Base-by-base conservation (phyloP, 2,113 vertebrate species). In the Hoplias malabaricus region DNA sequence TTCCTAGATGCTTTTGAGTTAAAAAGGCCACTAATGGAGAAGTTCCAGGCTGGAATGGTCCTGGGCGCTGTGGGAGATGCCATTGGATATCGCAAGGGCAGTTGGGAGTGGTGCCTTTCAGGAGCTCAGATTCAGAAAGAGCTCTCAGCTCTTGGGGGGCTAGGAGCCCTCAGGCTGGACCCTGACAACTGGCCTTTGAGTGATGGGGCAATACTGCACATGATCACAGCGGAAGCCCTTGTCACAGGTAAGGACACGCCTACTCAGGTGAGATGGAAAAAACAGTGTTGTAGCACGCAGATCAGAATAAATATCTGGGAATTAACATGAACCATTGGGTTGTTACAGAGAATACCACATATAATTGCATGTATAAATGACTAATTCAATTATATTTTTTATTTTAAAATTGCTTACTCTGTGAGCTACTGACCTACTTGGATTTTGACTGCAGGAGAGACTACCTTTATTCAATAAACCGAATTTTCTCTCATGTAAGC, bases 181-280 rank as follows among this genome's bases (percentile, higher is more conserved):
- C 84, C 90, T 0, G 94, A 95, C 36, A 94, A 92, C 82, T 99
- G 98, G 96, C 96, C 95, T 0, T 89, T 96, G 75, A 98, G 98
- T 67, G 94, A 95, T 84, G 95, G 95, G 80, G 93, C 93, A 0
- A 53, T 96, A 86, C 96, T 99, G 97, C 96, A 95, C 86, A 92
- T 98, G 90, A 94, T 94, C 36, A 99, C 98, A 0, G 95, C 96
- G 0, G 92, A 95, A 86, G 95, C 96, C 59, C 94, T 99, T 33
- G 81, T 95, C 85, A 95, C 98, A 93, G 97, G 98, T 99, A 90
- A 87, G 77, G 54, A 33, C 40, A 38, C 9, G 23, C 2, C n/a
- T 34, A 16, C 1, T 7, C 13, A 65, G 0, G 73, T 79, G 46
- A 43, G 23, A 36, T 33, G 40, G 29, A n/a, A 12, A 29, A 66